A percentile compares a stretch with the other conserved stretches of the same genome.
phyloP scores from a whole-genome alignment of 53 echinoderm and acorn worm species.

The Paracentrotus lividus region DNA sequence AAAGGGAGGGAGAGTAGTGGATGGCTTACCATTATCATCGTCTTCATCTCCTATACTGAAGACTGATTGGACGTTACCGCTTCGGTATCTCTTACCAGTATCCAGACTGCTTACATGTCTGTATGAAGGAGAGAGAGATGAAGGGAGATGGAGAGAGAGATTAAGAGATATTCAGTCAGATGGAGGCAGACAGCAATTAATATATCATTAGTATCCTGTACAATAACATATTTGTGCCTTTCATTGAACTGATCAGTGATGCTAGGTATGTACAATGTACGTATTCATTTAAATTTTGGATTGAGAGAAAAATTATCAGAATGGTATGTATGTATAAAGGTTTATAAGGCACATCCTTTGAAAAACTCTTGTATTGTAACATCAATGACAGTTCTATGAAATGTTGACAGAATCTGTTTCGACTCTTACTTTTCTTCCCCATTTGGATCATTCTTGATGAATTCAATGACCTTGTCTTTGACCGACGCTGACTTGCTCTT shows the following conservation, averaged over 20 bases:
- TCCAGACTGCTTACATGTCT: conserved; percentile 98
- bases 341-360: too few species aligned
- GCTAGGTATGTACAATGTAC: too few species aligned
- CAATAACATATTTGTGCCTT: too few species aligned
- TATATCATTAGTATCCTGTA: too few species aligned
- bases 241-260: too few species aligned
- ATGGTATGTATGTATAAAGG: too few species aligned
- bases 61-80: conserved; percentile 87
- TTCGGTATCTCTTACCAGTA: conserved; percentile 92
- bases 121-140: not conserved
- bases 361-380: too few species aligned
- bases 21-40: conserved; percentile 89
- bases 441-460: conserved; percentile 90
- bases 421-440: conserved; percentile 87
- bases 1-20: too few species aligned
- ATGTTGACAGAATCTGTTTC: too few species aligned
- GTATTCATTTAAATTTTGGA: too few species aligned
- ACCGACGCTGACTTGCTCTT: conserved; percentile 83
- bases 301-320: too few species aligned
- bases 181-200: not conserved
- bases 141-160: not conserved
- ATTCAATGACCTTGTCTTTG: conserved; percentile 92
- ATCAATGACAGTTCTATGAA: too few species aligned
- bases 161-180: not conserved
- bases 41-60: conserved; percentile 98